Conservation (phyloP, 2,113 vertebrate genomes). For the Hyperopisus bebe region DNA sequence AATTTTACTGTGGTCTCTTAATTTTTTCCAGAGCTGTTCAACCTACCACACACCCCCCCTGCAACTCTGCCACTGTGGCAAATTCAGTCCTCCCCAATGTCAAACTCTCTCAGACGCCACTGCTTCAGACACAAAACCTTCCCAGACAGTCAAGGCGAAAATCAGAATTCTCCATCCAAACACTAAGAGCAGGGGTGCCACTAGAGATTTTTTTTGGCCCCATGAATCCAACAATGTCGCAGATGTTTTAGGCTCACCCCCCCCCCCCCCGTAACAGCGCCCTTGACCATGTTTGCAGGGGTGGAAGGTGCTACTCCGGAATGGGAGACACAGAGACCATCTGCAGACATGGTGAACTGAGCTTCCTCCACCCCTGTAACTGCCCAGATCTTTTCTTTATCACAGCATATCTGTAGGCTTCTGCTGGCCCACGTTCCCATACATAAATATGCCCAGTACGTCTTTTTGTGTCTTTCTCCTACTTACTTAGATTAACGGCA, state of each 20-base stretch:
- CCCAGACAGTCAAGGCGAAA: background rate
- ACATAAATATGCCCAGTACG: background rate
- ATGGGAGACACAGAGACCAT: background rate
- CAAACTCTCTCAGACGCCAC: background rate
- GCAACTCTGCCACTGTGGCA: too few species aligned
- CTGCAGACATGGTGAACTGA: background rate
- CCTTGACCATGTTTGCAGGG: background rate
- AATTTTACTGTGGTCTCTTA: background rate
- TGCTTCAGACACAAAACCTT: background rate
- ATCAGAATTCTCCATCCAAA: background rate
- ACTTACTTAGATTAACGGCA: background rate
- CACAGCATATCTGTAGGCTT: background rate
- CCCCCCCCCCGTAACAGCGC: background rate
- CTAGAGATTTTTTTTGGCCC: too few species aligned
- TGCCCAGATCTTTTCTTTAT: background rate
- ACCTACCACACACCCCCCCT: background rate
- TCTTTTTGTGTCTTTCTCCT: background rate
- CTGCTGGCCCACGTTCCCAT: background rate
- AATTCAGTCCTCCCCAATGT: too few species aligned
- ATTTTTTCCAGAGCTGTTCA: background rate
- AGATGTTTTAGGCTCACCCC: background rate
- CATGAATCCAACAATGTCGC: background rate
- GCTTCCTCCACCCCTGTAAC: background rate
- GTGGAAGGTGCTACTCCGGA: background rate
- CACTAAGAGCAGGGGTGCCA: background rate